Evolutionary conservation across 1,140 invertebrate species (phyloP).

Genomic region (Onthophagus taurus): DNA sequence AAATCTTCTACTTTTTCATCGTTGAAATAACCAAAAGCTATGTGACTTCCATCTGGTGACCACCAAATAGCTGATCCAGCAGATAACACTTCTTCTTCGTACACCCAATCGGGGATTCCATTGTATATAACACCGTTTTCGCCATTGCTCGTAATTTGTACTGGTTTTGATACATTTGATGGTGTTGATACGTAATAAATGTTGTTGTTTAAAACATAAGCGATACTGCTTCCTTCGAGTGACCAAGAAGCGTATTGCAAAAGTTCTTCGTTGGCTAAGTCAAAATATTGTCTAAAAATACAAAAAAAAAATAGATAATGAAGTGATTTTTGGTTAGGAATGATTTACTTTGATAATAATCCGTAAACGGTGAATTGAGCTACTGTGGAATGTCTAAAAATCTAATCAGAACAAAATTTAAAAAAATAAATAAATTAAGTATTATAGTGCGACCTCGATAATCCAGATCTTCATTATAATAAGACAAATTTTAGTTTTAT

Average conservation of each 20-base stretch:
- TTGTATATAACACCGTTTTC: conserved; percentile 60
- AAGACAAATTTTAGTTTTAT: too few species aligned
- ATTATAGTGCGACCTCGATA: too few species aligned
- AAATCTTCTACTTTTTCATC: conserved; percentile 21
- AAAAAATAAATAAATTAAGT: too few species aligned
- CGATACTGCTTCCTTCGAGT: conserved; percentile 50
- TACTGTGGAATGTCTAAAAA: conserved; percentile 52
- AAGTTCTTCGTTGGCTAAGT: conserved; percentile 36
- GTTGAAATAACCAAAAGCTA: conserved; percentile 17
- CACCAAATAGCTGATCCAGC: conserved; percentile 22
- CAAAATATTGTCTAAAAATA: conserved; percentile 32
- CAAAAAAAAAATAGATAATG: conserved; percentile 5
- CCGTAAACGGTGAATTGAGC: conserved; percentile 49
- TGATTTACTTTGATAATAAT: conserved; percentile 5
- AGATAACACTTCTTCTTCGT: conserved; percentile 43
- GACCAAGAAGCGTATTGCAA: conserved; percentile 47
- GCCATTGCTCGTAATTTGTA: conserved; percentile 45
- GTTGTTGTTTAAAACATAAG: conserved; percentile 69
- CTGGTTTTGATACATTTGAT: conserved; percentile 11
- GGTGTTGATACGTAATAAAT: conserved; percentile 57
- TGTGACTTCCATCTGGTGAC: conserved; percentile 14
- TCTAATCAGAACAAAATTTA: conserved; percentile 32
- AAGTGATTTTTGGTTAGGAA: not conserved
- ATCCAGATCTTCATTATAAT: too few species aligned
- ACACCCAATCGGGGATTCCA: conserved; percentile 68